Evolutionary conservation across 2,888 invertebrate species (phyloP).

Genomic region (Asteroscopus sphinx): DNA sequence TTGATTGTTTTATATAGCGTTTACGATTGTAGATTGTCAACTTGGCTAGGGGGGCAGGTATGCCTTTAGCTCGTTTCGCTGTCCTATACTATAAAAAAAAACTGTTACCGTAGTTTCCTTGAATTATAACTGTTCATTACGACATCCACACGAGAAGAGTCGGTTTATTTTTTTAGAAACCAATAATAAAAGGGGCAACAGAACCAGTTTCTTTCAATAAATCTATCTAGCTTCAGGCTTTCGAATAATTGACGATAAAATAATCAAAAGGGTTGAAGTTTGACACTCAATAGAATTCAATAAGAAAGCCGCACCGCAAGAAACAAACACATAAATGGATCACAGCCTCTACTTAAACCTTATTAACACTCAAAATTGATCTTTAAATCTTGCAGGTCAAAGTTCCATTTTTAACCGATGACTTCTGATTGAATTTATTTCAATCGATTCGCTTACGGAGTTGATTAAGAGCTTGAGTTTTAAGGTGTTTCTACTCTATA

Average conservation of each 20-base stretch:
- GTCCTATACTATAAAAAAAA: no score
- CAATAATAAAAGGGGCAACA: no score
- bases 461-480: not conserved
- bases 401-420: not conserved
- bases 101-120: no score
- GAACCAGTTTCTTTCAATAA: no score
- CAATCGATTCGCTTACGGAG: slow-evolving; percentile 1
- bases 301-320: slow-evolving; percentile 4
- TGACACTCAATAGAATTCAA: not conserved
- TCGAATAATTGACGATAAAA: not conserved
- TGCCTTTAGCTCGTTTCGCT: no score
- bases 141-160: no score
- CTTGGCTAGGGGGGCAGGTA: no score
- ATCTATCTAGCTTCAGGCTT: not conserved
- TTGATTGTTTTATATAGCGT: no score
- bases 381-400: not conserved
- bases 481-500: not conserved
- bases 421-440: slow-evolving; percentile 3
- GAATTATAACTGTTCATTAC: no score
- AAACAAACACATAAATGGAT: slow-evolving; percentile 1
- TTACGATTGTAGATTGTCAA: no score
- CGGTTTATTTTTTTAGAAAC: no score
- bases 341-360: not conserved
- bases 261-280: not conserved
- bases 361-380: not conserved